These are phyloP conservation scores for Montipora foliosa DNA, from an alignment of 64 coral and sea anemone species.

Conservation along the genomic window DNA sequence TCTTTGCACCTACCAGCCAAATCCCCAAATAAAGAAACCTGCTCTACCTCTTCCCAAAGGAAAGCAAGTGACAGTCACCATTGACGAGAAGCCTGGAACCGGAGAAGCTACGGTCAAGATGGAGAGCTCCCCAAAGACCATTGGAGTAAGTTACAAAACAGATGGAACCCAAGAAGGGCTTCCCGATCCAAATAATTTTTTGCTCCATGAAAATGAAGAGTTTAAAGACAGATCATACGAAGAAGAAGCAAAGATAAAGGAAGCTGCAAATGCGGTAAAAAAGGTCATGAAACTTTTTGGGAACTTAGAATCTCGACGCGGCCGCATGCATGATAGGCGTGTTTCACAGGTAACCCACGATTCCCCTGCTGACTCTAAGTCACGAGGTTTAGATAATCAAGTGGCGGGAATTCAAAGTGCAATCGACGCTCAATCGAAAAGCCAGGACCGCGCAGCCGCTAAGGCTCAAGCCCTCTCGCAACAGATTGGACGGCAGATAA, in stretches of 20 bases:
- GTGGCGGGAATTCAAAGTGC: conserved; percentile 32
- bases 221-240: not conserved
- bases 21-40: not conserved
- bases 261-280: not conserved
- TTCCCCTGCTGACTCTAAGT: conserved; percentile 8
- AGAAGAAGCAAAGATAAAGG: conserved; percentile 34
- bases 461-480: not conserved
- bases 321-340: not conserved
- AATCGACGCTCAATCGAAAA: not conserved
- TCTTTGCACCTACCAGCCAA: not conserved
- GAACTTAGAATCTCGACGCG: not conserved
- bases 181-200: not conserved
- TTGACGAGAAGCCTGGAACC: conserved; percentile 7
- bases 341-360: not conserved
- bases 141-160: not conserved
- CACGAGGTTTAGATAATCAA: not conserved
- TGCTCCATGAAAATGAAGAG: conserved; percentile 9
- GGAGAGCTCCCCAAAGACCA: not conserved
- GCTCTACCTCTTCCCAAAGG: not conserved
- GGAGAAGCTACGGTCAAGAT: not conserved
- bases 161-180: not conserved
- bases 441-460: not conserved
- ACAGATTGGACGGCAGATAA: not conserved
- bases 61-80: conserved; percentile 22
- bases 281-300: conserved; percentile 33